Conservation (phyloP, 2,113 vertebrate genomes). For the Harpagus bidentatus region DNA sequence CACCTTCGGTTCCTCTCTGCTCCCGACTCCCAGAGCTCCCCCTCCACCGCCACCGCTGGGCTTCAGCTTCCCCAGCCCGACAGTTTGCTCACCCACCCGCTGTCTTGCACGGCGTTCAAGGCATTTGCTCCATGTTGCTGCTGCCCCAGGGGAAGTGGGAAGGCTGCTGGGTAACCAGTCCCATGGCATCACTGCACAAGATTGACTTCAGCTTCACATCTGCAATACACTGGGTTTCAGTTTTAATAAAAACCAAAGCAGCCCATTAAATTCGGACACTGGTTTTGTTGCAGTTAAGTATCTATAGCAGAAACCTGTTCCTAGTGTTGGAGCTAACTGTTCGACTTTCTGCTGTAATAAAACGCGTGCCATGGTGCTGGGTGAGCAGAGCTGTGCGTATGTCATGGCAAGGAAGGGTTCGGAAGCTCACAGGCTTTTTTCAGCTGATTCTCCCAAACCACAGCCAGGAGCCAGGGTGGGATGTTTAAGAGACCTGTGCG, state of each 20-base stretch:
- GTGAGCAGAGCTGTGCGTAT: neutral
- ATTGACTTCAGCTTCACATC: neutral
- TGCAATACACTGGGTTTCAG: neutral
- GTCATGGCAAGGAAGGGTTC: neutral
- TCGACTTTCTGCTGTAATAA: neutral
- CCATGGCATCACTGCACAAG: neutral
- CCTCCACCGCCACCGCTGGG: neutral
- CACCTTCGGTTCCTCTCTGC: neutral
- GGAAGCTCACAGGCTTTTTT: neutral
- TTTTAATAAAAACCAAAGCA: neutral
- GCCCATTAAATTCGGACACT: neutral
- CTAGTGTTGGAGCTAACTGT: neutral
- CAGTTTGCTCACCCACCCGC: too few relatives aligned
- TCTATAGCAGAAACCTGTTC: neutral
- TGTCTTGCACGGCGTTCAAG: neutral
- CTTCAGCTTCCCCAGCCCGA: neutral
- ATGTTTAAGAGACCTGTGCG: accelerated
- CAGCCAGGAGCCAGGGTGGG: too few relatives aligned
- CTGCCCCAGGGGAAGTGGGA: neutral
- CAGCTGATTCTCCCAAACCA: neutral
- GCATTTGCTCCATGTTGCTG: neutral
- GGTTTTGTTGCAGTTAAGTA: neutral
- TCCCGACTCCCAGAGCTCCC: neutral
- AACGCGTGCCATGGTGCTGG: accelerated
- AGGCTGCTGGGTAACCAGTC: neutral